Evolutionary conservation across 2,888 invertebrate genomes (phyloP).

Genomic region (Cerceris ruficornis): DNA sequence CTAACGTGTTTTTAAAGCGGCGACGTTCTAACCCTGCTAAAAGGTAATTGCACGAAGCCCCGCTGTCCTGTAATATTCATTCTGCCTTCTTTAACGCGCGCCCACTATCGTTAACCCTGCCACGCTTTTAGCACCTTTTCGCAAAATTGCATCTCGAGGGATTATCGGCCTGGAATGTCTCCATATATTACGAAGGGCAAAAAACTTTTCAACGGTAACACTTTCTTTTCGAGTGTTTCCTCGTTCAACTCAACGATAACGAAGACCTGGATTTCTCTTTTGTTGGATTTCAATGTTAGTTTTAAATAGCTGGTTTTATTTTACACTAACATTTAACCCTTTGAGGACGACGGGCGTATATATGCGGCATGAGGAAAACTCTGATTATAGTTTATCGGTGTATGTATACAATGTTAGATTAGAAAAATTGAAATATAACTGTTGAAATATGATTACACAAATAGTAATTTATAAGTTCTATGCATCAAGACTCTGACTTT

Average conservation of each 20-base stretch:
- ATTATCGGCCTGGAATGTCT: slow-evolving; percentile 1
- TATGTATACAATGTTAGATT: too few relatives aligned
- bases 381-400: too few relatives aligned
- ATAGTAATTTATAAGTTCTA: too few relatives aligned
- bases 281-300: too few relatives aligned
- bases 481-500: too few relatives aligned
- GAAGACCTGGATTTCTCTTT: too few relatives aligned
- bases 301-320: too few relatives aligned
- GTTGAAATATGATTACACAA: too few relatives aligned
- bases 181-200: not conserved
- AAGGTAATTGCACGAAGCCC: not conserved
- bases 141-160: not conserved
- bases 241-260: not conserved
- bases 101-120: not conserved
- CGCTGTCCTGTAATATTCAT: slow-evolving; percentile 14
- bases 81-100: not conserved
- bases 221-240: not conserved
- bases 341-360: too few relatives aligned
- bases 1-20: slow-evolving; percentile 17
- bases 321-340: too few relatives aligned
- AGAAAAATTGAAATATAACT: too few relatives aligned
- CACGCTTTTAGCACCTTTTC: not conserved
- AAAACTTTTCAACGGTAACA: not conserved
- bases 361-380: too few relatives aligned
- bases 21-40: not conserved